Conservation (phyloP, 2,888 invertebrate genomes). For the Endomychus coccineus region DNA sequence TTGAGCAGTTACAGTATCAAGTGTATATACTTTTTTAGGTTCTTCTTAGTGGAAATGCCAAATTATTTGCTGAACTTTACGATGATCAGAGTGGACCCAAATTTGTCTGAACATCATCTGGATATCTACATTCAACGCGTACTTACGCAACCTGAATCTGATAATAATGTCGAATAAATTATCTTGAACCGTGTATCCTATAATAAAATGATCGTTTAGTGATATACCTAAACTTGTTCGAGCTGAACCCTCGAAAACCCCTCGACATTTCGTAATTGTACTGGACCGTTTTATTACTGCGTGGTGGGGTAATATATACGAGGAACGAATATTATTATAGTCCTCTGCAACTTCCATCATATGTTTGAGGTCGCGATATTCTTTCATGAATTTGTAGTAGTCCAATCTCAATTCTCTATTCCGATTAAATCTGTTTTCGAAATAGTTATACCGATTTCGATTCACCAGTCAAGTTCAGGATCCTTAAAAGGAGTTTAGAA, state of each 20-base stretch:
- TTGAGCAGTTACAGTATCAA: not conserved
- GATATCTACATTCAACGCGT: not conserved
- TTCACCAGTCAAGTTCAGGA: not conserved
- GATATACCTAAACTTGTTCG: not conserved
- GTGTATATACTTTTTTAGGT: not conserved
- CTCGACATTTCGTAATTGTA: constrained; percentile 1
- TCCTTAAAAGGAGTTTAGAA: too few relatives aligned
- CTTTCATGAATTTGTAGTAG: constrained; percentile 4
- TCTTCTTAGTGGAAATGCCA: not conserved
- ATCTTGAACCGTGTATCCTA: constrained; percentile 6
- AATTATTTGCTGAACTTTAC: not conserved
- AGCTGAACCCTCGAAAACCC: constrained; percentile 4
- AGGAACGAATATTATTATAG: not conserved
- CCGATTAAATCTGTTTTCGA: not conserved
- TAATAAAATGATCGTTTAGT: constrained; percentile 2
- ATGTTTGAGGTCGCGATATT: constrained; percentile 3
- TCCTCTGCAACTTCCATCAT: not conserved
- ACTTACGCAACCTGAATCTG: not conserved
- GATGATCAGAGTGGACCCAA: not conserved
- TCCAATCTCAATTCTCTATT: not conserved
- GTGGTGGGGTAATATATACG: constrained; percentile 1
- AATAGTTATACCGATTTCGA: not conserved
- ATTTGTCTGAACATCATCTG: constrained; percentile 1
- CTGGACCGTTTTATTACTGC: constrained; percentile 2
- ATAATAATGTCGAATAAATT: constrained; percentile 1